Base-by-base conservation (phyloP, 2,797 vertebrate species). In the Amblyraja radiata region DNA sequence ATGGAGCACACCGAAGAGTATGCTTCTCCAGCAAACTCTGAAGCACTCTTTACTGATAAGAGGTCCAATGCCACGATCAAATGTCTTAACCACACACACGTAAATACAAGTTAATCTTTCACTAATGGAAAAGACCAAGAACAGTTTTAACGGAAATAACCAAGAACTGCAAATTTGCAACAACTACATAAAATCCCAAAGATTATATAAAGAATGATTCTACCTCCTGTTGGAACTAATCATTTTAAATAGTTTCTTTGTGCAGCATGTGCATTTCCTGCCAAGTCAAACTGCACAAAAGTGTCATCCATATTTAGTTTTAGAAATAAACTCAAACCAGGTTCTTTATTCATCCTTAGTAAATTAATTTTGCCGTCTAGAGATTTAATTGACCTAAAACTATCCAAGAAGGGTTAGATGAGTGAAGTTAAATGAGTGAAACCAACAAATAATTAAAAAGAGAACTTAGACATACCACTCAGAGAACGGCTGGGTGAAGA, bases 401-500 rank as follows among this genome's bases (percentile, higher is more conserved):
- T 58, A 25, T 32, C 11, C 8, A 0, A 36, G 68, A 65, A 46
- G 39, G 93, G 93, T 93, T 94, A 93, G 93, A n/a, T 21, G 90
- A 88, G 93, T 81, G 13, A 93, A 79, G 61, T 54, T 54, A 93
- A 93, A n/a, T 39, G 90, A 88, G 93, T 81, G 13, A 93, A 79
- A 78, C 77, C 58, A 65, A 65, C 68, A 78, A 61, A 32, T 39
- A 63, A 13, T 46, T 81, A 5, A 68, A 88, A 91, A 74, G 74
- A 11, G 46, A 46, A 14, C 28, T 8, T 25, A 28, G 13, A 97
- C 97, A 96, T 95, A 99, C 98, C 98, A 94, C 97, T 98, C 94
- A 98, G 96, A 9, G 98, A 98, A 94, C 97, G 97, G 94, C 96
- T 98, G 4, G 98, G 98, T 76, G 98, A 98, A 73, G 98, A 98